Evolutionary conservation across 2,797 vertebrate species (phyloP).

Genomic region (Petrocephalus sullivani): DNA sequence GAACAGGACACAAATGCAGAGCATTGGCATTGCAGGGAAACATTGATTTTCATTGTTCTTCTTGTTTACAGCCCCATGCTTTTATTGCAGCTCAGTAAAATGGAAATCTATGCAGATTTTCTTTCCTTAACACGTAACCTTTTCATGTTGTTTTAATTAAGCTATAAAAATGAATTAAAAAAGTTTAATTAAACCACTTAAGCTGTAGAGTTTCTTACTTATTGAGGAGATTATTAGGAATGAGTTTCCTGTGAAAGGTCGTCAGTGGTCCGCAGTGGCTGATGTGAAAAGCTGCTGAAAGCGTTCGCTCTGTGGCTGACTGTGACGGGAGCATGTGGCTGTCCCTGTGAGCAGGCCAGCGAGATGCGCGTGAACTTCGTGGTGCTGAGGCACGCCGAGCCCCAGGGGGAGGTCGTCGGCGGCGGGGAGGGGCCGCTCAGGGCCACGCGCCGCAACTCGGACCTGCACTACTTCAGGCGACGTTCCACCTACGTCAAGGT

Average conservation of each 20-base stretch:
- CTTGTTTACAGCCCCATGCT: neutral
- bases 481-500: conserved; percentile 78
- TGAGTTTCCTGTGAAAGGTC: neutral
- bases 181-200: neutral
- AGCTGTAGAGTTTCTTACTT: neutral
- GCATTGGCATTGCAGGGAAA: neutral
- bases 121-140: neutral
- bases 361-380: conserved; percentile 86
- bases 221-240: neutral
- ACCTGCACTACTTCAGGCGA: conserved; percentile 69
- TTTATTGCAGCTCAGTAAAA: neutral
- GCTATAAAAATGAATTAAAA: neutral
- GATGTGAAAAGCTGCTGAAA: neutral
- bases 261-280: neutral
- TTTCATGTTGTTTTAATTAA: neutral
- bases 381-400: conserved; percentile 70
- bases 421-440: conserved; percentile 58
- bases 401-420: conserved; percentile 64
- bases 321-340: conserved; percentile 21
- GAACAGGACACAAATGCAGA: neutral
- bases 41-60: neutral
- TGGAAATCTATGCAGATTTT: neutral
- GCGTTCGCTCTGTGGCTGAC: neutral
- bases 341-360: conserved; percentile 61
- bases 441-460: conserved; percentile 57